Percentiles rank a stretch among this genome's conserved stretches.
phyloP scores from a whole-genome alignment of 1,140 invertebrate species.

The Dendroctonus ponderosae region DNA sequence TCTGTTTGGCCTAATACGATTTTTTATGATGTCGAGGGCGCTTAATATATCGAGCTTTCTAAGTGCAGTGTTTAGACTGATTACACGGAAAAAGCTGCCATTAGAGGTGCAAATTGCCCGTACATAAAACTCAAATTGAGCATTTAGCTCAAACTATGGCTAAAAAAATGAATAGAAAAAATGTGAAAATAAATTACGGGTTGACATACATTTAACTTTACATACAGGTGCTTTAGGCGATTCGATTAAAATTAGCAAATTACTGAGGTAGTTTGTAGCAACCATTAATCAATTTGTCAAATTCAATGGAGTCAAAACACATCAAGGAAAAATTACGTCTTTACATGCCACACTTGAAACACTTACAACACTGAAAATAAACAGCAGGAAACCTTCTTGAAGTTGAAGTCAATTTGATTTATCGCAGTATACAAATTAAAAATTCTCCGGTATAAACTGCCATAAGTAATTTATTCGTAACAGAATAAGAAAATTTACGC shows the following conservation, averaged over 20 bases:
- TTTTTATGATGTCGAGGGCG: conserved; percentile 2
- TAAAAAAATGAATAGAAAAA: not conserved
- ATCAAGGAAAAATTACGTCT: conserved; percentile 1
- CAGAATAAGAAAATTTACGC: conserved; percentile 13
- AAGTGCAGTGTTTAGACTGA: not conserved
- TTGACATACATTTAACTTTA: no score
- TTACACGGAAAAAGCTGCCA: no score
- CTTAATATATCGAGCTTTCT: conserved; percentile 10
- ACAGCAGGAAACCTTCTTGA: conserved; percentile 6
- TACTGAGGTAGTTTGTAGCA: no score
- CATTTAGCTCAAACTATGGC: no score
- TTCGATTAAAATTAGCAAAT: no score
- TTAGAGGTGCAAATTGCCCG: no score
- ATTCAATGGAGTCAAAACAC: not conserved
- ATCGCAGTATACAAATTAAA: conserved; percentile 14
- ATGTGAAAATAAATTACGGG: no score
- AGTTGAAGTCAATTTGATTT: conserved; percentile 13
- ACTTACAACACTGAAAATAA: conserved; percentile 16
- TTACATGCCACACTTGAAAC: conserved; percentile 6
- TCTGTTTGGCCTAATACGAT: conserved; percentile 10
- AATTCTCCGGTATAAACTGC: conserved; percentile 3
- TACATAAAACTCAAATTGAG: no score
- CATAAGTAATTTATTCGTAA: conserved; percentile 12
- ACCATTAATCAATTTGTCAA: no score
- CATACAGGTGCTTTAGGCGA: no score